Percentiles rank a stretch among this genome's conserved stretches.
phyloP scores from a whole-genome alignment of 2,888 invertebrate genomes.

The Epirrita christyi region DNA sequence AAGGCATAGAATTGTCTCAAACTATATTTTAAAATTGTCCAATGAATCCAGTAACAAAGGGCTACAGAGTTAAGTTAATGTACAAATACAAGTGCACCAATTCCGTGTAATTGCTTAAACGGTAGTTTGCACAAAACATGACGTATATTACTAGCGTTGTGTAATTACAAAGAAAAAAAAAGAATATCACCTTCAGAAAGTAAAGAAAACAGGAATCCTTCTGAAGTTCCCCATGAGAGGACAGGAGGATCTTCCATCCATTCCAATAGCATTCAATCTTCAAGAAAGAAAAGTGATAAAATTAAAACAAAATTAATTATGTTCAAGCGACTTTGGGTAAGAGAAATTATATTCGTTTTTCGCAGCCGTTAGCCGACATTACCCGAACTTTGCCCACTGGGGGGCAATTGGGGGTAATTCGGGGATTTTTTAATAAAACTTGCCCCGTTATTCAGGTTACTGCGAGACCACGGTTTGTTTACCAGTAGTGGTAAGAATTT shows the following conservation, averaged over 20 bases:
- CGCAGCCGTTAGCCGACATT: slow-evolving; percentile 26
- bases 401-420: slow-evolving; percentile 38
- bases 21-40: too few relatives aligned
- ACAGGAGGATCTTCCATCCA: too few relatives aligned
- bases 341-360: slow-evolving; percentile 34
- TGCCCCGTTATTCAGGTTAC: slow-evolving; percentile 41
- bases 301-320: slow-evolving; percentile 30
- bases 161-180: too few relatives aligned
- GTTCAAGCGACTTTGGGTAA: slow-evolving; percentile 21
- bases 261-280: neutral
- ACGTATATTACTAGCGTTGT: too few relatives aligned
- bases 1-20: neutral
- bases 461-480: slow-evolving; percentile 37
- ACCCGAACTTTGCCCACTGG: slow-evolving; percentile 28
- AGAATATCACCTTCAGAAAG: too few relatives aligned
- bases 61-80: neutral
- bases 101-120: too few relatives aligned
- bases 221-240: too few relatives aligned
- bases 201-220: too few relatives aligned
- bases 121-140: too few relatives aligned
- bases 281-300: slow-evolving; percentile 17
- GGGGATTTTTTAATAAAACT: slow-evolving; percentile 49
- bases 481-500: slow-evolving; percentile 32
- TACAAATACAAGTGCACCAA: too few relatives aligned
- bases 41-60: neutral